Evolutionary conservation across 2,888 invertebrate species (phyloP).

Genomic region (Heliconius charithonia): DNA sequence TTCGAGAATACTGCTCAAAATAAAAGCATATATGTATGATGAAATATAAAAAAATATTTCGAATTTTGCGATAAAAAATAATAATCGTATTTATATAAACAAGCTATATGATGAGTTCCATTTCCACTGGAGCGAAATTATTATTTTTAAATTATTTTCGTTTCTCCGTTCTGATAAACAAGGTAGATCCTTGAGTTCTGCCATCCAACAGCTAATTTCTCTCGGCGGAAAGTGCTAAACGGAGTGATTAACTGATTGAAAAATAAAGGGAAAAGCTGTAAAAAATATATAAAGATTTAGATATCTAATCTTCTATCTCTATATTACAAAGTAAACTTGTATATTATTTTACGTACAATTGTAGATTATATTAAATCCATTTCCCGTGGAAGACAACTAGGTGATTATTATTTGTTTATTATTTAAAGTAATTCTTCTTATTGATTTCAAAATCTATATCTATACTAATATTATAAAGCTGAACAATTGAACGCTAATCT

Average conservation of each 20-base stretch:
- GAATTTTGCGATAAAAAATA: not conserved
- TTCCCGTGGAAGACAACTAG: not conserved
- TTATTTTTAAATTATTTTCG: not conserved
- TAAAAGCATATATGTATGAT: not conserved
- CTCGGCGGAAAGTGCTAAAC: no score
- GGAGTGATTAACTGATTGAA: no score
- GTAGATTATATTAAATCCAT: not conserved
- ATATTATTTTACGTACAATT: no score
- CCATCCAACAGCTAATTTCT: not conserved
- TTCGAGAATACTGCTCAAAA: not conserved
- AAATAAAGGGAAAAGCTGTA: not conserved
- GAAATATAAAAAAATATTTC: not conserved
- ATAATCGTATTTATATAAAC: not conserved
- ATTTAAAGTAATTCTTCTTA: not conserved
- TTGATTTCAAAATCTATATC: not conserved
- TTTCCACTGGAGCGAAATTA: not conserved
- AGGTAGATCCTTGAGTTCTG: not conserved
- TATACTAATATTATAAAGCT: no score
- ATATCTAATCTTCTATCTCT: not conserved
- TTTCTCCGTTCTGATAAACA: not conserved
- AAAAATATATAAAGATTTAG: not conserved
- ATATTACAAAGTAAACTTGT: not conserved
- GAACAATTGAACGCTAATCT: no score
- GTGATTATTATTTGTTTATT: not conserved
- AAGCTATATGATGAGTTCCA: not conserved